These are phyloP conservation scores for Gastrophryne carolinensis DNA, from an alignment of 2,797 vertebrate species.

Conservation along the genomic window DNA sequence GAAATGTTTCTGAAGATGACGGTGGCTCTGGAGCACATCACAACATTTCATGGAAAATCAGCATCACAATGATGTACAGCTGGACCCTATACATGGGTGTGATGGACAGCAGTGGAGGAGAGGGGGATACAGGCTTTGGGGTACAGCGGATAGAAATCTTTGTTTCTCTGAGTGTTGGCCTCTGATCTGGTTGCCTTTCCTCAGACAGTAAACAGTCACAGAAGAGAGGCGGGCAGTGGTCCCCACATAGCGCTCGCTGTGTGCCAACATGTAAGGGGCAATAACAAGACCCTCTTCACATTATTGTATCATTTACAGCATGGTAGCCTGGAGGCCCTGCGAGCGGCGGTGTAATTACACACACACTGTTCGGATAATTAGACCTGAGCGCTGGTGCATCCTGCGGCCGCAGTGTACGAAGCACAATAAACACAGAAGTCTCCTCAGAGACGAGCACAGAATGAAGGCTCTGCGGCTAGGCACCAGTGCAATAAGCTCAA, in stretches of 20 bases:
- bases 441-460: conserved; percentile 47
- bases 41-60: neutral
- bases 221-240: neutral
- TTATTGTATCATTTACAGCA: conserved; percentile 51
- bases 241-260: neutral
- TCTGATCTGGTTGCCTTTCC: too few species aligned
- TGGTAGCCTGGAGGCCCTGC: conserved; percentile 44
- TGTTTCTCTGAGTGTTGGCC: too few species aligned
- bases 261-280: conserved; percentile 43
- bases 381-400: conserved; percentile 49
- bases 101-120: neutral
- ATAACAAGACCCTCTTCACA: conserved; percentile 42
- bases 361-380: conserved; percentile 50
- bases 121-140: neutral
- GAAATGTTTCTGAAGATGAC: neutral
- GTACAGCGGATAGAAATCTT: neutral
- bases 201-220: neutral
- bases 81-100: neutral
- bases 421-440: conserved; percentile 47
- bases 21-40: neutral
- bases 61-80: neutral
- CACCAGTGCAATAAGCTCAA: conserved; percentile 47
- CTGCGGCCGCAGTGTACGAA: conserved; percentile 44
- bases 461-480: conserved; percentile 47
- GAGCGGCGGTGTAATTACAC: conserved; percentile 48